These are phyloP conservation scores for Taenaris catops DNA, from an alignment of 2,888 invertebrate species.

Conservation along the genomic window DNA sequence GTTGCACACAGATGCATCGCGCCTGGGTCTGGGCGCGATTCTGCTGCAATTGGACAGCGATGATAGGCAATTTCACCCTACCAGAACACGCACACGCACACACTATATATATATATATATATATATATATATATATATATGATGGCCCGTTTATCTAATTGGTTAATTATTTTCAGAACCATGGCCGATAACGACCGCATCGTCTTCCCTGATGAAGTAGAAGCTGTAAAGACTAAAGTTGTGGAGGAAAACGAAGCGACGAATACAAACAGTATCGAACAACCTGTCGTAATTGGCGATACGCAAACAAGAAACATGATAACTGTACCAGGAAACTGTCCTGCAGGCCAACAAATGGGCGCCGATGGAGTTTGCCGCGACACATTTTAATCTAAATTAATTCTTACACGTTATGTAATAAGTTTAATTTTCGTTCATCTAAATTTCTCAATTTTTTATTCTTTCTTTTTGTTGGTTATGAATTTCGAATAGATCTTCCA, in stretches of 20 bases:
- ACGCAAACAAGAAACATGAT: conserved; percentile 48
- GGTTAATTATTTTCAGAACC: conserved; percentile 29
- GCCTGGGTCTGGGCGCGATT: too few relatives aligned
- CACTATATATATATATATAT: too few relatives aligned
- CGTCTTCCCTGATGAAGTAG: conserved; percentile 55
- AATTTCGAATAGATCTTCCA: conserved; percentile 4
- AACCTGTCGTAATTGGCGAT: conserved; percentile 16
- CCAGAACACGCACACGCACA: too few relatives aligned
- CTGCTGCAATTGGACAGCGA: too few relatives aligned
- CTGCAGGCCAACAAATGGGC: conserved; percentile 31
- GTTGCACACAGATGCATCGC: too few relatives aligned
- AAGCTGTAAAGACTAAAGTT: conserved; percentile 33
- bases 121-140: neutral
- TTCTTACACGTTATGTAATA: too few relatives aligned
- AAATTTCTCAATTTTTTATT: too few relatives aligned
- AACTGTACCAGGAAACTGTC: conserved; percentile 35
- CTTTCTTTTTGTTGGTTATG: neutral
- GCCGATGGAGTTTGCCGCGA: conserved; percentile 38
- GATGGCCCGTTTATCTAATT: too few relatives aligned
- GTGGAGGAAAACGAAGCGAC: conserved; percentile 28
- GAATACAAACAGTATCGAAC: conserved; percentile 36
- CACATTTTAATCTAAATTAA: conserved; percentile 32
- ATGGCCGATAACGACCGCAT: conserved; percentile 56
- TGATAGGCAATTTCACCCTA: too few relatives aligned
- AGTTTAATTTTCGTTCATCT: too few relatives aligned